These are phyloP conservation scores for Gonioctena quinquepunctata DNA, from an alignment of 1,140 invertebrate genomes.

Conservation along the genomic window DNA sequence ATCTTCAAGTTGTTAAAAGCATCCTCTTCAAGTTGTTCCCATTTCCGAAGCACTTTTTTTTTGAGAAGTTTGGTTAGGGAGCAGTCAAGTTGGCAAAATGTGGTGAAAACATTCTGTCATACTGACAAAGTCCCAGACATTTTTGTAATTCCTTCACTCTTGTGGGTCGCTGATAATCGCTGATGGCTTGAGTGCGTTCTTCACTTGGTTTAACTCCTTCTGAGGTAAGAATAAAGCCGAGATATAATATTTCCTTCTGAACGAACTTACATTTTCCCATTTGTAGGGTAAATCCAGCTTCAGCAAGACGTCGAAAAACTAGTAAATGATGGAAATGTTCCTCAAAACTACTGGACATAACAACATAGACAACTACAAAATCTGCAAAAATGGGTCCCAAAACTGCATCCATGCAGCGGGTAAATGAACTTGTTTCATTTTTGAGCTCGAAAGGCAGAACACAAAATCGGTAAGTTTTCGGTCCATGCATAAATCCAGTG, in stretches of 20 bases:
- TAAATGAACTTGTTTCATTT: not conserved
- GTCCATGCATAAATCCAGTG: not conserved
- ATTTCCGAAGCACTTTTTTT: slow-evolving; percentile 4
- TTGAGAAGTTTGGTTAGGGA: not conserved
- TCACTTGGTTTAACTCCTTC: not conserved
- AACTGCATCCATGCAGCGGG: not conserved
- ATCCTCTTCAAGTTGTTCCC: slow-evolving; percentile 5
- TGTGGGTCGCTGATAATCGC: slow-evolving; percentile 30
- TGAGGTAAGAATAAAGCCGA: not conserved
- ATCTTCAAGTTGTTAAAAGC: slow-evolving; percentile 1
- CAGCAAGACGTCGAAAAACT: slow-evolving; percentile 3
- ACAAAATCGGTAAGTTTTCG: slow-evolving; percentile 1
- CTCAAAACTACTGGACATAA: not conserved
- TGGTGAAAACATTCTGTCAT: slow-evolving; percentile 27
- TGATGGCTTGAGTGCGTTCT: slow-evolving; percentile 1
- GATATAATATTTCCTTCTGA: not conserved
- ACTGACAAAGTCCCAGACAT: slow-evolving; percentile 33
- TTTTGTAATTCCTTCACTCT: slow-evolving; percentile 33
- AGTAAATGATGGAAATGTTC: too few relatives aligned
- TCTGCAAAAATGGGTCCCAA: not conserved
- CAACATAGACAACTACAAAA: not conserved
- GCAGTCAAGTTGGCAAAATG: slow-evolving; percentile 8
- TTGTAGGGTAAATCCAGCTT: slow-evolving; percentile 16
- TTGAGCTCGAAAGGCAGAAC: not conserved
- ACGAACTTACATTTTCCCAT: slow-evolving; percentile 7